Evolutionary conservation across 2,888 invertebrate species (phyloP).

Genomic region (Aphidius colemani): DNA sequence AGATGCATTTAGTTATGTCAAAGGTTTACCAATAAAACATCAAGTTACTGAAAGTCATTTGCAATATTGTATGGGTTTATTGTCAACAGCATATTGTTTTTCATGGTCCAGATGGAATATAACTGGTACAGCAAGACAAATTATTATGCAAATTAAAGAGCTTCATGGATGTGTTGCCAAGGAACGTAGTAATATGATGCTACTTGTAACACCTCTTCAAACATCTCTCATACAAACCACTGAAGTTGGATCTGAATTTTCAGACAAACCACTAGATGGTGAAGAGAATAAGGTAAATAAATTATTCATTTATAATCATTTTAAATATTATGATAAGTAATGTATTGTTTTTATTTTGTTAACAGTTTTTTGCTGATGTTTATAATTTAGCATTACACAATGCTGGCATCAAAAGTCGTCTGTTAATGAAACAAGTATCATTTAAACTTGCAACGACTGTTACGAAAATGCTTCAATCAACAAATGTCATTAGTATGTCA

Average conservation of each 20-base stretch:
- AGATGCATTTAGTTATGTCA: conserved; percentile 76
- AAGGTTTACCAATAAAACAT: conserved; percentile 65
- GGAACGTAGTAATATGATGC: conserved; percentile 61
- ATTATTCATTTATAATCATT: conserved; percentile 16
- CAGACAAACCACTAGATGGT: conserved; percentile 60
- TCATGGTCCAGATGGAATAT: conserved; percentile 80
- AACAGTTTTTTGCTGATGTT: conserved; percentile 75
- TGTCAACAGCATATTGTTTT: conserved; percentile 75
- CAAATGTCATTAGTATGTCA: conserved; percentile 70
- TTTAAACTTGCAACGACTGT: conserved; percentile 68
- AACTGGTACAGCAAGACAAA: conserved; percentile 60
- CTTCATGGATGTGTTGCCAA: conserved; percentile 64
- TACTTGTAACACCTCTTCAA: conserved; percentile 72
- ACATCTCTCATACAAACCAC: conserved; percentile 73
- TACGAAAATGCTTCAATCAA: conserved; percentile 65
- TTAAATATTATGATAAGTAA: background rate
- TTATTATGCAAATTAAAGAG: conserved; percentile 73
- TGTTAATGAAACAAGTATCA: conserved; percentile 64
- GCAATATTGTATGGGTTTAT: conserved; percentile 78
- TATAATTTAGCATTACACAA: conserved; percentile 72
- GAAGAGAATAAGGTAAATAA: conserved; percentile 40
- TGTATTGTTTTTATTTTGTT: background rate
- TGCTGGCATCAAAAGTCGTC: conserved; percentile 66
- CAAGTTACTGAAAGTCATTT: conserved; percentile 75
- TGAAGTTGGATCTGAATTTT: conserved; percentile 76